Evolutionary conservation across 2,888 invertebrate species (phyloP).

Genomic region (Drosophila emarginata): DNA sequence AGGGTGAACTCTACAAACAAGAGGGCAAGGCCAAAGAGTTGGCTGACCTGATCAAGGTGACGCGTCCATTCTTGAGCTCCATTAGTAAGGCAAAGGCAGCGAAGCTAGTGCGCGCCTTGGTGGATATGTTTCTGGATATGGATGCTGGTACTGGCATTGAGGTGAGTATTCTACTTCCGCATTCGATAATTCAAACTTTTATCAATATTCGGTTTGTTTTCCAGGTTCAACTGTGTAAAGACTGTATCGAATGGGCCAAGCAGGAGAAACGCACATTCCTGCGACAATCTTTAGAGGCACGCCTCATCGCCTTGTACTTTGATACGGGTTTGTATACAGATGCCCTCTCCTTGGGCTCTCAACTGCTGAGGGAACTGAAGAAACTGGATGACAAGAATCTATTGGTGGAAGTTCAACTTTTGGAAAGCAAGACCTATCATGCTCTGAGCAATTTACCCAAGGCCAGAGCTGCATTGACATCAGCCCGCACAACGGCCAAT

Average conservation of each 20-base stretch:
- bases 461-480: constrained; percentile 97
- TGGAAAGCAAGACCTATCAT: constrained; percentile 99
- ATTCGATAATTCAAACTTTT: not conserved
- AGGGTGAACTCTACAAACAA: constrained; percentile 95
- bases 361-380: constrained; percentile 96
- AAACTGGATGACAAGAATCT: constrained; percentile 99
- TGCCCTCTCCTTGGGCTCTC: constrained; percentile 92
- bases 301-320: constrained; percentile 96
- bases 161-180: constrained; percentile 60
- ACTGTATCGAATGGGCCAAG: constrained; percentile 99
- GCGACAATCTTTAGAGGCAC: constrained; percentile 96
- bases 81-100: constrained; percentile 99
- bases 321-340: constrained; percentile 95
- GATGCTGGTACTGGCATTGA: constrained; percentile 98
- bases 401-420: constrained; percentile 97
- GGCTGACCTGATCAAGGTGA: constrained; percentile 95
- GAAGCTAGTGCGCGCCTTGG: constrained; percentile 97
- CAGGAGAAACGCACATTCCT: constrained; percentile 98
- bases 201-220: not conserved
- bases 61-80: constrained; percentile 95
- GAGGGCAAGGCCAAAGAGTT: constrained; percentile 96
- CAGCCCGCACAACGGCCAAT: constrained; percentile 99
- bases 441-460: constrained; percentile 98
- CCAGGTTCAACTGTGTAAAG: constrained; percentile 92
- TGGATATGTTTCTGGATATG: constrained; percentile 98